phyloP scores from a whole-genome alignment of 2,113 vertebrate genomes.

The Monopterus albus region DNA sequence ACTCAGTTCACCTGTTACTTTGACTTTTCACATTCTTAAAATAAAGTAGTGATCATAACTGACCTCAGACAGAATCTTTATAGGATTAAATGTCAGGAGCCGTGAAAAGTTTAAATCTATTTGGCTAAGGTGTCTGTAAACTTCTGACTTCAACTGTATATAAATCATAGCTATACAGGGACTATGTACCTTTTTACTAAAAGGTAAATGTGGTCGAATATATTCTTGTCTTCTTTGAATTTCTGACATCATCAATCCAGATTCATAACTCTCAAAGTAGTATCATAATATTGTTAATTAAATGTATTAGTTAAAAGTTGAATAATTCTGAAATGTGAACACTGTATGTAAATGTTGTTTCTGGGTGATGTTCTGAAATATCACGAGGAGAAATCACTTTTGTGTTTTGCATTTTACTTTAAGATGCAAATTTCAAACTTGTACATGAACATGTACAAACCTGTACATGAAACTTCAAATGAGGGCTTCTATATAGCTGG shows the following conservation, averaged over 20 bases:
- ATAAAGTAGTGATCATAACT: too few species aligned
- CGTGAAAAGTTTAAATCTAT: too few species aligned
- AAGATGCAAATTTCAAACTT: slow-evolving; percentile 56
- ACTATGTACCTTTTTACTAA: slow-evolving; percentile 45
- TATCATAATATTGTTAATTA: slow-evolving; percentile 41
- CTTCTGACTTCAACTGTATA: too few species aligned
- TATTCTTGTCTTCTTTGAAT: slow-evolving; percentile 47
- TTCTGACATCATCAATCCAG: slow-evolving; percentile 61
- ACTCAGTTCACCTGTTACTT: too few species aligned
- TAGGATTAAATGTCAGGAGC: too few species aligned
- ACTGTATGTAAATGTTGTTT: slow-evolving; percentile 54
- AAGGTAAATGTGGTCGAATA: slow-evolving; percentile 39
- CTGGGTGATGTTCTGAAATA: slow-evolving; percentile 59
- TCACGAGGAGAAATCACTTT: slow-evolving; percentile 46
- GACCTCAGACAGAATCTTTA: too few species aligned
- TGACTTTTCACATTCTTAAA: too few species aligned
- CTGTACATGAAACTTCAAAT: too few species aligned
- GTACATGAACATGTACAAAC: slow-evolving; percentile 62
- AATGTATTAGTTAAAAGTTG: slow-evolving; percentile 37
- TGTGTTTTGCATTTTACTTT: slow-evolving; percentile 64
- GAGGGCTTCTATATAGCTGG: slow-evolving; percentile 29
- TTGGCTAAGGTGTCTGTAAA: too few species aligned
- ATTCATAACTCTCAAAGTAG: slow-evolving; percentile 41
- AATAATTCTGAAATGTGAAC: slow-evolving; percentile 41
- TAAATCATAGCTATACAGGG: slow-evolving; percentile 36